Conservation (phyloP, 2,113 vertebrate genomes). For the Sinosuthora webbiana region DNA sequence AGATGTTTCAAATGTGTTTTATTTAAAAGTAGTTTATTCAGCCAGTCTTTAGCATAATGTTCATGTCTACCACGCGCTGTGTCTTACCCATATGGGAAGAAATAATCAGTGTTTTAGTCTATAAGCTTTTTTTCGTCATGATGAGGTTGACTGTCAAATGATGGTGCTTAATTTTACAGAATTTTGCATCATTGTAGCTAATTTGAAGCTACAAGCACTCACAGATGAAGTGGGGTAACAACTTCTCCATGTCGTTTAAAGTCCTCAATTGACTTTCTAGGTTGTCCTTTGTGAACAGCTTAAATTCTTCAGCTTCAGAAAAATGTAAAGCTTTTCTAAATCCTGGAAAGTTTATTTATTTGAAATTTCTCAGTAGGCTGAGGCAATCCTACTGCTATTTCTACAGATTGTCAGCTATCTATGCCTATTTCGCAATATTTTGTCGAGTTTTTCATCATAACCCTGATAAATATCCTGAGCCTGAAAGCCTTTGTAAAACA, state of each 20-base stretch:
- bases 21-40: not conserved
- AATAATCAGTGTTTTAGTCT: not conserved
- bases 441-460: not conserved
- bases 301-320: not conserved
- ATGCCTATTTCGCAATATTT: not conserved
- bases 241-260: not conserved
- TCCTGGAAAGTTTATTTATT: not conserved
- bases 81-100: not conserved
- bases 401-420: not conserved
- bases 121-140: not conserved
- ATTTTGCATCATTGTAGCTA: not conserved
- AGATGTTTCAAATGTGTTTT: not conserved
- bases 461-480: not conserved
- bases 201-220: not conserved
- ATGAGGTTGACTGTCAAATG: not conserved
- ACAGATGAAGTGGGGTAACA: not conserved
- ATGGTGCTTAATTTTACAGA: not conserved
- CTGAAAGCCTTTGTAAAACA: not conserved
- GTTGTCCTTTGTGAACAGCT: not conserved
- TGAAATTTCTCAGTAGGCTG: not conserved
- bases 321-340: not conserved
- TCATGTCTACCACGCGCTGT: not conserved
- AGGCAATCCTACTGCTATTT: conserved; percentile 10
- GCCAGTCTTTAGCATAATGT: not conserved
- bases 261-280: not conserved